Base-by-base conservation (phyloP, 2,888 invertebrate species). In the Calliphora vomitoria region DNA sequence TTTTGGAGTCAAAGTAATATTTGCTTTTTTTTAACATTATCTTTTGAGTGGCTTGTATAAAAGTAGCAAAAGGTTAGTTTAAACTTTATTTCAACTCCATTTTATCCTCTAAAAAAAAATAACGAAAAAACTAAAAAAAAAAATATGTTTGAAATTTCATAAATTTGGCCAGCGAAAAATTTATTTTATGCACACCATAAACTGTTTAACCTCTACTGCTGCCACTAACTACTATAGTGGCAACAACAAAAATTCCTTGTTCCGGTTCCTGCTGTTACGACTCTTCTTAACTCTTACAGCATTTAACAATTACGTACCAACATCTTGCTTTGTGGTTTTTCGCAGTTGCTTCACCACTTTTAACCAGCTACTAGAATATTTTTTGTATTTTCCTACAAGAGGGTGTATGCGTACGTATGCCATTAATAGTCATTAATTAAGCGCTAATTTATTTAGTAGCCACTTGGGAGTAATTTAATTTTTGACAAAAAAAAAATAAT, bases 381-480 rank as follows among this genome's bases (percentile, higher is more conserved):
- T 62, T 25, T 20, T 25, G 47, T 15, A 25, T 25, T 25, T 44
- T 50, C 35, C 13, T 55, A 10, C 50, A 38, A 74, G 58, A 35
- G 85, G 69, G 79, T 79, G 82, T 83, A 38, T 80, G 72, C 72
- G 88, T 82, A 83, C 74, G 88, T 74, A 79, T 66, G 55, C 74
- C 84, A 83, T 89, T 89, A 89, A 89, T 87, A 88, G 88, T 82
- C 89, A 89, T 89, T 89, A 89, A 89, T 89, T 89, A 88, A 84
- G 85, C 85, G 83, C 88, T 89, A 89, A 89, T 89, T 89, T 89
- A 89, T 89, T 89, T 89, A 89, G 88, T 85, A 88, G 89, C 84
- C 89, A 89, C 88, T 88, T 87, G 89, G 88, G 89, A 86, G 88
- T 89, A 88, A 89, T 88, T 89, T 89, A 89, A 88, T 88, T 89